phyloP scores from a whole-genome alignment of 1,140 invertebrate genomes.

The Sminthurides bifidus region DNA sequence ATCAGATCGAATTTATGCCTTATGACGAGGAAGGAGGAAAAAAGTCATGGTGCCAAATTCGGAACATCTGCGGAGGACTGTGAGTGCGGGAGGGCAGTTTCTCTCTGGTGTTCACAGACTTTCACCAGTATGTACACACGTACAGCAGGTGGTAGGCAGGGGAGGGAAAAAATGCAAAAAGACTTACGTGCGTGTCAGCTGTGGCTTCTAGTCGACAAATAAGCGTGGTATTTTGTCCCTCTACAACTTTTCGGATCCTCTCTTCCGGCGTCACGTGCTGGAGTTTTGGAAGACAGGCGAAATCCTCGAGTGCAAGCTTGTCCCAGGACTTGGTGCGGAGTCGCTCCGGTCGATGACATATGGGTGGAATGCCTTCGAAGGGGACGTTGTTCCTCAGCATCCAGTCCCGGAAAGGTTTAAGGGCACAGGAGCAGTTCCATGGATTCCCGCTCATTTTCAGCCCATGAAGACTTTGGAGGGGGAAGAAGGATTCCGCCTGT shows the following conservation, averaged over 20 bases:
- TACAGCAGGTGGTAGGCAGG: too few species aligned
- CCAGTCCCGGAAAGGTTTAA: constrained; percentile 62
- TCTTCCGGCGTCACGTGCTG: constrained; percentile 27
- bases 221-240: constrained; percentile 60
- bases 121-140: too few species aligned
- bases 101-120: too few species aligned
- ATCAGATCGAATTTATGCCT: too few species aligned
- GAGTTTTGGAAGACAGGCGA: constrained; percentile 55
- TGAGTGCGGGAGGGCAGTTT: too few species aligned
- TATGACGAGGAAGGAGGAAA: too few species aligned
- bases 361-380: constrained; percentile 46
- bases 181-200: constrained; percentile 49
- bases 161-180: constrained; percentile 1
- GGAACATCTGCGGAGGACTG: too few species aligned
- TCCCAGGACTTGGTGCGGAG: constrained; percentile 56
- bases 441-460: constrained; percentile 61
- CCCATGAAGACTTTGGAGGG: constrained; percentile 55
- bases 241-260: constrained; percentile 35
- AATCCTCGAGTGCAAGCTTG: constrained; percentile 60
- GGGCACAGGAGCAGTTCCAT: constrained; percentile 66
- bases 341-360: constrained; percentile 50
- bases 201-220: constrained; percentile 56
- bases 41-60: too few species aligned
- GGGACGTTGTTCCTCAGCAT: constrained; percentile 63
- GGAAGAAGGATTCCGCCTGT: constrained; percentile 49